A percentile compares a stretch with the other conserved stretches of the same genome.
phyloP scores from a whole-genome alignment of 2,797 vertebrate genomes.

The Siniperca obscura region DNA sequence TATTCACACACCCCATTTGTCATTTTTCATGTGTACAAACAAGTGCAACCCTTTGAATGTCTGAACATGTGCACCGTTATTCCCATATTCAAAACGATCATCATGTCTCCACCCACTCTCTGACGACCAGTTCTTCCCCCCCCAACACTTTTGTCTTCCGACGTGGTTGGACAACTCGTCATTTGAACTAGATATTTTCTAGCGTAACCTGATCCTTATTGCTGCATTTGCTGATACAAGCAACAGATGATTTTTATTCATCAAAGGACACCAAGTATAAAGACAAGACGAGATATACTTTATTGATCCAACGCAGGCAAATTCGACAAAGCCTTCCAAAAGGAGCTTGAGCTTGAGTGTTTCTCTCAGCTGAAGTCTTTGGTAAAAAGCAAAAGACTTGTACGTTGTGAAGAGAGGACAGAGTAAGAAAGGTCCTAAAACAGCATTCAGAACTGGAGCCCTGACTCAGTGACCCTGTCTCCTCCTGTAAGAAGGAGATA shows the following conservation, averaged over 20 bases:
- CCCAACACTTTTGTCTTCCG: no score
- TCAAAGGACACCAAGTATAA: not conserved
- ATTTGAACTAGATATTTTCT: no score
- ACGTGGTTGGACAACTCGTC: no score
- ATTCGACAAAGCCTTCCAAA: not conserved
- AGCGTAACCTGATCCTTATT: not conserved
- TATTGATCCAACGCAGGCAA: no score
- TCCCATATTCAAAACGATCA: no score
- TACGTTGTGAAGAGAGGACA: not conserved
- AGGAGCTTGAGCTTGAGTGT: not conserved
- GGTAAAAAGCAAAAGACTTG: not conserved
- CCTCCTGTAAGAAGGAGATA: not conserved
- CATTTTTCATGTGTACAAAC: no score
- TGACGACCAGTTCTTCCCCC: no score
- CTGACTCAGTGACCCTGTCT: not conserved
- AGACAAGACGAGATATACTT: not conserved
- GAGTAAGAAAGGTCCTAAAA: not conserved
- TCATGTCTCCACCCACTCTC: no score
- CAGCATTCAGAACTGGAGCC: not conserved
- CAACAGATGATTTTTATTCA: not conserved
- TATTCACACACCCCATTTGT: no score
- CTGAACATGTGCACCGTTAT: no score
- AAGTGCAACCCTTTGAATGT: no score
- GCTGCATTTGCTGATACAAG: not conserved
- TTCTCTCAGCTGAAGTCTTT: not conserved